phyloP scores from a whole-genome alignment of 2,888 invertebrate species.

The Athetis lepigone region DNA sequence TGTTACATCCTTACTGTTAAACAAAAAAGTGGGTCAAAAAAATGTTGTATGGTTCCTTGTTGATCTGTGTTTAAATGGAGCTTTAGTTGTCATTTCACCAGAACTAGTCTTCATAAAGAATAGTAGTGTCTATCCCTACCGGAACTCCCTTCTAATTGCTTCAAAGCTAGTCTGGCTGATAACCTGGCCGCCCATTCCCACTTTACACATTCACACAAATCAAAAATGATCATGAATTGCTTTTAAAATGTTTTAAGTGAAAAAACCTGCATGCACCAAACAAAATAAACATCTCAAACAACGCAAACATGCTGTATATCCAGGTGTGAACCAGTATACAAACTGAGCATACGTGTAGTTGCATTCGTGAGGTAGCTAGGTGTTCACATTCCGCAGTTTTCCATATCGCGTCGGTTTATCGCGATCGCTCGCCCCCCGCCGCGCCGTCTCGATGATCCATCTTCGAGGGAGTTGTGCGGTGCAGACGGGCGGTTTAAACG shows the following conservation, averaged over 20 bases:
- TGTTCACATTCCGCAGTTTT: slow-evolving; percentile 77
- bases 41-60: too few species aligned
- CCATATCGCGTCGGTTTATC: slow-evolving; percentile 86
- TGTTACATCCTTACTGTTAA: too few species aligned
- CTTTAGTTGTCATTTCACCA: too few species aligned
- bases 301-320: slow-evolving; percentile 2
- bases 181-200: too few species aligned
- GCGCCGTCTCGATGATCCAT: slow-evolving; percentile 86
- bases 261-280: neutral
- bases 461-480: slow-evolving; percentile 74
- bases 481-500: slow-evolving; percentile 70
- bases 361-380: slow-evolving; percentile 64
- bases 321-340: slow-evolving; percentile 39
- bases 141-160: too few species aligned
- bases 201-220: too few species aligned
- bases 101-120: too few species aligned
- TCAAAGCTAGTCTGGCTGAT: too few species aligned
- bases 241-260: neutral
- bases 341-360: slow-evolving; percentile 47
- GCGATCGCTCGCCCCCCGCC: slow-evolving; percentile 78
- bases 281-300: neutral
- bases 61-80: too few species aligned
- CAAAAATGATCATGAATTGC: neutral
- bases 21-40: too few species aligned
- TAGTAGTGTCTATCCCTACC: too few species aligned